A percentile compares a stretch with the other conserved stretches of the same genome.
Evolutionary conservation across 2,113 vertebrate species (phyloP).

Genomic region (Nipponia nippon): DNA sequence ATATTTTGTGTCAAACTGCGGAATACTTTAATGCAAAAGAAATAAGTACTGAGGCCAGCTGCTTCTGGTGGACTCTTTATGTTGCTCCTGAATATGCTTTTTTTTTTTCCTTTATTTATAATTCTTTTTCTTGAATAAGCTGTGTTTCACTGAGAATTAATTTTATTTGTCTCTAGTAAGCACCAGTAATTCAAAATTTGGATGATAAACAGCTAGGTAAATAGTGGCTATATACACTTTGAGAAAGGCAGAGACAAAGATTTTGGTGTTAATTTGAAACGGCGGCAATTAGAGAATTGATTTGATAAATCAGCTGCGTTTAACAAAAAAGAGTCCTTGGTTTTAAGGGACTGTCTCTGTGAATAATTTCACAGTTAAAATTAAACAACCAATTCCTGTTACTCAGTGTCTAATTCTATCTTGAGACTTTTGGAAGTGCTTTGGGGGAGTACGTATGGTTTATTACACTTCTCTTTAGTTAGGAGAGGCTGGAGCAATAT

Average conservation of each 20-base stretch:
- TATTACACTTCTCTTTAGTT: neutral
- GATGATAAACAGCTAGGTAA: neutral
- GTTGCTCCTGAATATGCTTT: neutral
- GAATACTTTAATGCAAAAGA: neutral
- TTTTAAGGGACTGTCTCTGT: neutral
- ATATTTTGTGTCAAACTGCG: neutral
- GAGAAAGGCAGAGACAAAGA: neutral
- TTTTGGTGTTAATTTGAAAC: neutral
- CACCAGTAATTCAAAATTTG: neutral
- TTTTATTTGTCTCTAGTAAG: neutral
- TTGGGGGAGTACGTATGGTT: neutral
- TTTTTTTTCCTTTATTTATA: neutral
- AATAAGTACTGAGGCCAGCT: neutral
- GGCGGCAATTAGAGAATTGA: neutral
- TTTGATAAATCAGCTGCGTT: neutral
- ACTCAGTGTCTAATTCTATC: neutral
- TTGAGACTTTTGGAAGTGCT: neutral
- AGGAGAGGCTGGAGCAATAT: neutral
- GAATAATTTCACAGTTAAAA: slow-evolving; percentile 6
- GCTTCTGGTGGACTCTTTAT: neutral
- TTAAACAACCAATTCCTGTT: neutral
- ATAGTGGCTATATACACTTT: neutral
- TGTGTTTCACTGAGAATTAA: neutral
- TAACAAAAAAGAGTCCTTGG: neutral
- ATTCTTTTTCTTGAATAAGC: neutral